Evolutionary conservation across 2,113 vertebrate genomes (phyloP).

Genomic region (Galbula dea): DNA sequence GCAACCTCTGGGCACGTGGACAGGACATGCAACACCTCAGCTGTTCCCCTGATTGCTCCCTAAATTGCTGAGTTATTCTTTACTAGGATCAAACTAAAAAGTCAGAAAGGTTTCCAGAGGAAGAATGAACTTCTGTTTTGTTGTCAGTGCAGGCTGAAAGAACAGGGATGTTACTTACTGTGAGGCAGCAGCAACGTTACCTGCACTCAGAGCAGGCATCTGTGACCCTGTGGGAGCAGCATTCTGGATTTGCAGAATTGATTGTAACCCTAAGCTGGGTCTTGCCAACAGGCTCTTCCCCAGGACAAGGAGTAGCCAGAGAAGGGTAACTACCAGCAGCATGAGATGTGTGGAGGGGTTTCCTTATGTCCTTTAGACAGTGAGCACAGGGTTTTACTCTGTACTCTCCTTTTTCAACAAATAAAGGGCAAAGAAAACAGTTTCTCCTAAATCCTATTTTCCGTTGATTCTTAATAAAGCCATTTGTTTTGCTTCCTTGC

Average conservation of each 20-base stretch:
- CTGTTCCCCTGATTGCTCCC: neutral
- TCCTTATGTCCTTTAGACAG: neutral
- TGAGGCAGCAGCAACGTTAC: neutral
- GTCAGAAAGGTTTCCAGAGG: neutral
- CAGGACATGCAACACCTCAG: neutral
- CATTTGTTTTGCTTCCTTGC: neutral
- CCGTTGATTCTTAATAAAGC: neutral
- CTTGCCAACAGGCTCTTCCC: neutral
- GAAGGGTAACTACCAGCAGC: neutral
- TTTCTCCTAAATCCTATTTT: neutral
- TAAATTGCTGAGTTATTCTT: neutral
- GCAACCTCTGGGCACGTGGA: rapidly evolving
- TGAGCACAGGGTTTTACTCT: neutral
- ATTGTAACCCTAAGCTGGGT: neutral
- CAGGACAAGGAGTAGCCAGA: neutral
- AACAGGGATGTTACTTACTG: neutral
- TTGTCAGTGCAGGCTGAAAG: neutral
- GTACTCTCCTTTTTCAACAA: neutral
- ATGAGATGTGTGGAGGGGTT: neutral
- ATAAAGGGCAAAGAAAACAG: neutral
- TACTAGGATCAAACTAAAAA: neutral
- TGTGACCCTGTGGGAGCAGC: neutral
- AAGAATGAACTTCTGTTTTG: neutral
- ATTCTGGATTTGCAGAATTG: neutral
- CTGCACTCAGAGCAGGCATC: rapidly evolving